These are phyloP conservation scores for Drosophila quinaria DNA, from an alignment of 2,888 invertebrate genomes.

Conservation along the genomic window DNA sequence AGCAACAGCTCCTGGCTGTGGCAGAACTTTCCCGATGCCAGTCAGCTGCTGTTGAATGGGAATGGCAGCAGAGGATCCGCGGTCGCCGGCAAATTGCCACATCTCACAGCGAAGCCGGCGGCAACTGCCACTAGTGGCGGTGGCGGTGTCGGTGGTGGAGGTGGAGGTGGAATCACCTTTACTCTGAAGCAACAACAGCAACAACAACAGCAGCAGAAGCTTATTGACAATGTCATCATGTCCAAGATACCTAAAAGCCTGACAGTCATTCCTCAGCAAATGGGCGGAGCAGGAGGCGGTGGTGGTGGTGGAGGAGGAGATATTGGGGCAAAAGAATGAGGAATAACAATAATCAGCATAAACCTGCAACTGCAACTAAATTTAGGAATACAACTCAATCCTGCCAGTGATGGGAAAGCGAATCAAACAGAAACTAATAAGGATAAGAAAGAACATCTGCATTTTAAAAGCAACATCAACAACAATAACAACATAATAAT, in stretches of 20 bases:
- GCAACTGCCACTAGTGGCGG: constrained; percentile 41
- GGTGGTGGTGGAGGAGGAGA: constrained; percentile 42
- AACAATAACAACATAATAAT: no score
- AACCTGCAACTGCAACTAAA: constrained; percentile 3
- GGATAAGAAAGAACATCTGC: constrained; percentile 22
- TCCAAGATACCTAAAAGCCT: constrained; percentile 93
- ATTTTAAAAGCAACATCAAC: constrained; percentile 28
- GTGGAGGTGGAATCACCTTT: constrained; percentile 38
- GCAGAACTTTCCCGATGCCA: constrained; percentile 84
- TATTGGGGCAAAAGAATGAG: constrained; percentile 42
- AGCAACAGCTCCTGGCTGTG: constrained; percentile 74
- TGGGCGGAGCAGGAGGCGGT: constrained; percentile 46
- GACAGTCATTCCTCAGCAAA: constrained; percentile 91
- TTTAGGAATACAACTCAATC: constrained; percentile 31
- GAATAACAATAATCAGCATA: not conserved
- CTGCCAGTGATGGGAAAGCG: constrained; percentile 54
- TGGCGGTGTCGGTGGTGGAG: constrained; percentile 27
- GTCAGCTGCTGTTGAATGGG: constrained; percentile 82
- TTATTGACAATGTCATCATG: constrained; percentile 86
- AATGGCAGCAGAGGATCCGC: constrained; percentile 37
- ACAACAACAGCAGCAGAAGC: constrained; percentile 77
- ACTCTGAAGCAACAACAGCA: constrained; percentile 65
- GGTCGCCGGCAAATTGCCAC: constrained; percentile 58
- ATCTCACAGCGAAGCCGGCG: constrained; percentile 80
- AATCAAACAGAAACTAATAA: constrained; percentile 28